Percentiles rank a stretch among this genome's conserved stretches.
Conservation (phyloP, 2,113 vertebrate species). For the Alouatta palliata region DNA sequence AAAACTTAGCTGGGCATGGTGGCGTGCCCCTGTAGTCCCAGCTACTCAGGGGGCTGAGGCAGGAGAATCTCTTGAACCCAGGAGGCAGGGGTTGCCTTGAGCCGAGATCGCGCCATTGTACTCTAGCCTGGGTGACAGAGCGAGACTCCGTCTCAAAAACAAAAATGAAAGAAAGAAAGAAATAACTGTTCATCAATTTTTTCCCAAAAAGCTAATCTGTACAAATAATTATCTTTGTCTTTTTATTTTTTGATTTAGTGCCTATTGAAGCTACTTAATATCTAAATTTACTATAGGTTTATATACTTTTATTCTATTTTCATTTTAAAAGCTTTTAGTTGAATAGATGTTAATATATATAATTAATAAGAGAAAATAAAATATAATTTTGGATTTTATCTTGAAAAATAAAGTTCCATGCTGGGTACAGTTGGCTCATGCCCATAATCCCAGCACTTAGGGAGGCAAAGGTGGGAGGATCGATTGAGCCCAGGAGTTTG, state of each 20-base stretch:
- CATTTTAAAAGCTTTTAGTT: conserved; percentile 13
- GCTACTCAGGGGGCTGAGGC: no score
- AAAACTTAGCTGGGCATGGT: no score
- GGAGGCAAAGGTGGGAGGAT: no score
- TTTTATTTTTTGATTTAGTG: neutral
- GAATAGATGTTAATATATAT: neutral
- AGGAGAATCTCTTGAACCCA: no score
- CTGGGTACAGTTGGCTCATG: no score
- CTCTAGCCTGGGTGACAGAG: no score
- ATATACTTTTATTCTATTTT: conserved; percentile 38
- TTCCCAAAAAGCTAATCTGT: neutral
- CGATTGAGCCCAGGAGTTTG: no score
- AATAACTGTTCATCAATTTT: neutral
- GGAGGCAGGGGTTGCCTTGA: no score
- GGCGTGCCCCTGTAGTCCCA: no score
- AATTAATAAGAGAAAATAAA: neutral
- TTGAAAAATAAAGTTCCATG: conserved; percentile 32
- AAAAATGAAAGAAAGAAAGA: neutral
- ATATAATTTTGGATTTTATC: conserved; percentile 38
- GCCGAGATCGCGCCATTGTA: no score
- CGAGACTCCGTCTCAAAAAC: no score
- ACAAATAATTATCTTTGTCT: neutral
- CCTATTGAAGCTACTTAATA: neutral
- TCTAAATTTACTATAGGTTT: neutral
- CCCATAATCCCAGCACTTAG: no score